These are phyloP conservation scores for Drosophila melanogaster DNA, from an alignment of 1,140 invertebrate genomes.

Conservation along the genomic window Release_6_plus_ISO1_MT NT_033779.5:12163501-12164000, in stretches of 20 bases:
- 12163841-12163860: slow-evolving; percentile 65
- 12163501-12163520: slow-evolving; percentile 90
- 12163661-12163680: slow-evolving; percentile 32
- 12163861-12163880: slow-evolving; percentile 71
- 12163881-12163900: slow-evolving; percentile 4
- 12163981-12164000: too few relatives aligned
- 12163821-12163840: slow-evolving; percentile 53
- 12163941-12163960: neutral
- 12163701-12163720: slow-evolving; percentile 74
- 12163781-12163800: slow-evolving; percentile 13
- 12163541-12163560: slow-evolving; percentile 95
- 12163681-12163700: slow-evolving; percentile 67
- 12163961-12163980: too few relatives aligned
- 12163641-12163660: slow-evolving; percentile 39
- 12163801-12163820: slow-evolving; percentile 20
- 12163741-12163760: slow-evolving; percentile 77
- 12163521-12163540: slow-evolving; percentile 92
- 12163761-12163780: slow-evolving; percentile 42
- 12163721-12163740: slow-evolving; percentile 34
- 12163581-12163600: slow-evolving; percentile 94
- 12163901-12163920: neutral
- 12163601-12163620: slow-evolving; percentile 91
- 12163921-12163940: neutral
- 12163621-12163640: slow-evolving; percentile 18
- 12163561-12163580: slow-evolving; percentile 94